phyloP scores from a whole-genome alignment of 2,113 vertebrate species.

The Laterallus jamaicensis region DNA sequence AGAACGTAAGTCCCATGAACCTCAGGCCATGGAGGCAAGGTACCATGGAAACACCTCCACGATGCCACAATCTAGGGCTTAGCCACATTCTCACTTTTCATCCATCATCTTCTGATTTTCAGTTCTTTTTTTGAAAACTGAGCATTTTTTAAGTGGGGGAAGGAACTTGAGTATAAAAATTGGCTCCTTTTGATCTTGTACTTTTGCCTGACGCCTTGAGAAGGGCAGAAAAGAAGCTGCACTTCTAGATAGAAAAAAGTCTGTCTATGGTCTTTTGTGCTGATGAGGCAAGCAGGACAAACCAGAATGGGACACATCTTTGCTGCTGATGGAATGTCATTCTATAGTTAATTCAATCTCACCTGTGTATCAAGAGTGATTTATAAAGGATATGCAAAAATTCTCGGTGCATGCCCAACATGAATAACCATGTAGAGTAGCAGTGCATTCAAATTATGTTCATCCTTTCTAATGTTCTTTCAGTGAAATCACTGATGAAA shows the following conservation, averaged over 20 bases:
- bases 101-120: background rate
- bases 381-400: background rate
- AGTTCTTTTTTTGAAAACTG: background rate
- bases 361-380: background rate
- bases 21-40: background rate
- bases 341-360: background rate
- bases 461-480: background rate
- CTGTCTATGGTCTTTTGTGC: background rate
- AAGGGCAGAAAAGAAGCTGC: background rate
- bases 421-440: background rate
- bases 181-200: background rate
- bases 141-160: background rate
- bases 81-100: background rate
- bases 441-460: background rate
- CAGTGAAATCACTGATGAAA: background rate
- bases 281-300: background rate
- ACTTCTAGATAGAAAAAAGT: background rate
- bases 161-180: background rate
- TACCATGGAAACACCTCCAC: background rate
- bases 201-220: background rate
- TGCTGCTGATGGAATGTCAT: background rate
- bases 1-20: background rate
- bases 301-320: background rate
- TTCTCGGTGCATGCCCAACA: background rate
- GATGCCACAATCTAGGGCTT: background rate